Evolutionary conservation across 2,113 vertebrate species (phyloP).

Genomic region (Chinchilla lanigera): DNA sequence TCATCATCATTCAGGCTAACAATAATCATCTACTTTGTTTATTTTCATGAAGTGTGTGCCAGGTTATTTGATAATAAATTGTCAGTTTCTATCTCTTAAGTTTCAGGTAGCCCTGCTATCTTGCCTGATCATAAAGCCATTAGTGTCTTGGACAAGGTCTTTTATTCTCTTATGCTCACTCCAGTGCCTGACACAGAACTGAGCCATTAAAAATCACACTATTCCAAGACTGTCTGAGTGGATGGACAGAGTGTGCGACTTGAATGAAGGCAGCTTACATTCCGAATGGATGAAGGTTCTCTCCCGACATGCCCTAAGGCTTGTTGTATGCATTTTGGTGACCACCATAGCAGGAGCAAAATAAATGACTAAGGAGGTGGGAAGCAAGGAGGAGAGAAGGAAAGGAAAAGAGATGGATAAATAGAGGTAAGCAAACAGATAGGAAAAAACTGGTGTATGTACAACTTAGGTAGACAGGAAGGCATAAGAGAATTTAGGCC

Average conservation of each 20-base stretch:
- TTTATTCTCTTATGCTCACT: neutral
- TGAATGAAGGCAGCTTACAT: neutral
- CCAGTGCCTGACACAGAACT: neutral
- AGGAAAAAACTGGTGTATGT: neutral
- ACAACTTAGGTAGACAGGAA: neutral
- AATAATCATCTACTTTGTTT: neutral
- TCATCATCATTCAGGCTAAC: neutral
- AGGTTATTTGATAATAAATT: neutral
- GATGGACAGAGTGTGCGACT: neutral
- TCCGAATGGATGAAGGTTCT: neutral
- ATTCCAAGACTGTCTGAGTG: neutral
- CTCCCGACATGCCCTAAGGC: neutral
- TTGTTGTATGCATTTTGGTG: neutral
- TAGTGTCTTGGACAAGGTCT: neutral
- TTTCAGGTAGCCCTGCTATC: neutral
- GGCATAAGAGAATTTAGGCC: neutral
- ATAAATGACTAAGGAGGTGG: neutral
- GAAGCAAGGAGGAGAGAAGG: neutral
- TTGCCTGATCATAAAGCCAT: neutral
- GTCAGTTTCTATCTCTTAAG: neutral
- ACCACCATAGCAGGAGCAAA: neutral
- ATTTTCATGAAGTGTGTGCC: neutral
- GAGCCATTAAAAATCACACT: neutral
- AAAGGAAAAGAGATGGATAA: neutral
- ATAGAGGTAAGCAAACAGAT: rapidly evolving